Base-by-base conservation (phyloP, 2,888 invertebrate species). In the Agapostemon virescens region DNA sequence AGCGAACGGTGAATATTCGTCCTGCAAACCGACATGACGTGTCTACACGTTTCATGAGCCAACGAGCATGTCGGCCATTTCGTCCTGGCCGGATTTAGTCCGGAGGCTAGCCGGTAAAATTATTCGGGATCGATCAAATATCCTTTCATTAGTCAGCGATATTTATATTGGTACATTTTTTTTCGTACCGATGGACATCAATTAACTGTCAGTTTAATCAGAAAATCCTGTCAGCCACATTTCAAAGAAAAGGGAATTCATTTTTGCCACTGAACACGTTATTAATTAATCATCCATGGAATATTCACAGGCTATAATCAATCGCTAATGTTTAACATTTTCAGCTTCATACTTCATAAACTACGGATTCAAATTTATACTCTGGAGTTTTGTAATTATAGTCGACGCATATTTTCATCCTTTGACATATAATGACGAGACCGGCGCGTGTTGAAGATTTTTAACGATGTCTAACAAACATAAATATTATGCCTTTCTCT, bases 61-160 rank as follows among this genome's bases (percentile, higher is more conserved):
- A 87, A 63, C 84, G 84, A 85, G 81, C 85, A 88, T 89, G 85
- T 78, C 86, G 79, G 84, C 84, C 86, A 79, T 86, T 81, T 77
- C 79, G 30, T 40, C 72, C 61, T 33, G 71, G 63, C 26, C 15
- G 26, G 26, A 55, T 52, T 68, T 58, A 45, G 36, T 64, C 73
- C n/a, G 45, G 52, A 40, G 67, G 40, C 68, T 13, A 38, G 36
- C 30, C 40, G 40, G 36, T n/a, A 20, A 45, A 33, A 72, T 52
- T 45, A 69, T 63, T 52, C 42, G 30, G 26, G 68, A 26, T 74
- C 75, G 63, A 78, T 78, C 72, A 75, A 78, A 75, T 73, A 70
- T 73, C 72, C 72, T 75, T 81, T 78, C 55, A 77, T 83, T 81
- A 74, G 64, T 64, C 64, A 69, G 55, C 64, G 61, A 77, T 68